phyloP scores from a whole-genome alignment of 2,888 invertebrate species.

The Epistrophe eligans region DNA sequence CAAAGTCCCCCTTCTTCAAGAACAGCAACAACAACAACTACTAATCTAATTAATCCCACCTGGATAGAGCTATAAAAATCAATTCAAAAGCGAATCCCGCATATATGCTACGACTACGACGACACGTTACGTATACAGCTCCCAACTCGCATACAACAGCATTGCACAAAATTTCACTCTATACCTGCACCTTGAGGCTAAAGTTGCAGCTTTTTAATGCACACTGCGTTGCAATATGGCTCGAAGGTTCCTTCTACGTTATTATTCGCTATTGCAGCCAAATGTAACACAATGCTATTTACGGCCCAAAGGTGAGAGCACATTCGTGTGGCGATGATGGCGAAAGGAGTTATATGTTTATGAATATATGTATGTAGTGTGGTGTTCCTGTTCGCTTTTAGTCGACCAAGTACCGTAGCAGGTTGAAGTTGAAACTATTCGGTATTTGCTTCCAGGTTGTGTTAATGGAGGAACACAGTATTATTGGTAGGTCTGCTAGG shows the following conservation, averaged over 20 bases:
- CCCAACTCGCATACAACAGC: not conserved
- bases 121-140: not conserved
- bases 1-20: conserved; percentile 18
- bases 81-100: conserved; percentile 59
- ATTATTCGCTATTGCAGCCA: conserved; percentile 34
- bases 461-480: conserved; percentile 41
- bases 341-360: conserved; percentile 64
- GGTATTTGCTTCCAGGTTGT: conserved; percentile 68
- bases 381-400: conserved; percentile 34
- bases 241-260: conserved; percentile 45
- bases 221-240: conserved; percentile 57
- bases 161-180: conserved; percentile 46
- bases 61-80: conserved; percentile 75
- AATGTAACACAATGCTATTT: conserved; percentile 67
- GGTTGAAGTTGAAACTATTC: conserved; percentile 75
- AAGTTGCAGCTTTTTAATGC: conserved; percentile 36
- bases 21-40: conserved; percentile 26
- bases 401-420: conserved; percentile 73
- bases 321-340: conserved; percentile 40
- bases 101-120: not conserved
- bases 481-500: too few species aligned
- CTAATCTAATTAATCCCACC: conserved; percentile 76
- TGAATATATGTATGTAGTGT: conserved; percentile 19
- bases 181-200: conserved; percentile 37
- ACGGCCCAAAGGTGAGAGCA: conserved; percentile 67